A percentile compares a stretch with the other conserved stretches of the same genome.
Evolutionary conservation across 2,797 vertebrate genomes (phyloP).

Genomic region (Borostomias antarcticus): DNA sequence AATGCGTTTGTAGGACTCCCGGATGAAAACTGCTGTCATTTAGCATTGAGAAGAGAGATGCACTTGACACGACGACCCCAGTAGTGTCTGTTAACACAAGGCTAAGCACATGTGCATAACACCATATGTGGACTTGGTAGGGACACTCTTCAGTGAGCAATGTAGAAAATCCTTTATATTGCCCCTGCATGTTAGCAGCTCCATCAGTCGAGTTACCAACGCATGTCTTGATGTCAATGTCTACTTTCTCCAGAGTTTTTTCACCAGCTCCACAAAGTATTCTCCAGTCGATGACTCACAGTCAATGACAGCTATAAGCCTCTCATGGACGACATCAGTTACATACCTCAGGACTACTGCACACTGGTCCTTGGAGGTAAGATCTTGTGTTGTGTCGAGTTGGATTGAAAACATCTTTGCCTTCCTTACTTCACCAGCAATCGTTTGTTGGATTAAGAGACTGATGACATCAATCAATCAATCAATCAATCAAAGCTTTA

Average conservation of each 20-base stretch:
- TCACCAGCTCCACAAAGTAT: slow-evolving; percentile 24
- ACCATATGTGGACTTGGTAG: slow-evolving; percentile 23
- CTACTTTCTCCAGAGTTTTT: slow-evolving; percentile 8
- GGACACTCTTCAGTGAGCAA: slow-evolving; percentile 14
- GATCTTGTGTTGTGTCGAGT: slow-evolving; percentile 29
- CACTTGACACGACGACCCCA: slow-evolving; percentile 15
- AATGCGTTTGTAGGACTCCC: slow-evolving; percentile 29
- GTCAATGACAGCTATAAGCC: slow-evolving; percentile 18
- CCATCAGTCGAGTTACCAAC: slow-evolving; percentile 12
- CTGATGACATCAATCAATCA: too few relatives aligned
- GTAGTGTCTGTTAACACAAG: slow-evolving; percentile 24
- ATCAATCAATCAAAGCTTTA: too few relatives aligned
- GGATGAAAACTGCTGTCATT: slow-evolving; percentile 25
- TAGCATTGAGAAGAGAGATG: slow-evolving; percentile 18
- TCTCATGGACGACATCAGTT: slow-evolving; percentile 31
- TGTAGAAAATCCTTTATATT: slow-evolving; percentile 34
- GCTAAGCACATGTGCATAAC: slow-evolving; percentile 26
- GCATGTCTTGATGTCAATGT: slow-evolving; percentile 10
- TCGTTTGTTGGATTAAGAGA: slow-evolving; percentile 3
- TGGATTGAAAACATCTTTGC: slow-evolving; percentile 35
- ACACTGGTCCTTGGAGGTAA: slow-evolving; percentile 30
- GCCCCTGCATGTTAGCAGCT: slow-evolving; percentile 28
- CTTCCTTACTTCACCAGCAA: slow-evolving; percentile 23
- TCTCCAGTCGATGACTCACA: slow-evolving; percentile 30
- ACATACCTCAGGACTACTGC: slow-evolving; percentile 22